Evolutionary conservation across 2,113 vertebrate genomes (phyloP).

Genomic region (Ceyx melanurus): DNA sequence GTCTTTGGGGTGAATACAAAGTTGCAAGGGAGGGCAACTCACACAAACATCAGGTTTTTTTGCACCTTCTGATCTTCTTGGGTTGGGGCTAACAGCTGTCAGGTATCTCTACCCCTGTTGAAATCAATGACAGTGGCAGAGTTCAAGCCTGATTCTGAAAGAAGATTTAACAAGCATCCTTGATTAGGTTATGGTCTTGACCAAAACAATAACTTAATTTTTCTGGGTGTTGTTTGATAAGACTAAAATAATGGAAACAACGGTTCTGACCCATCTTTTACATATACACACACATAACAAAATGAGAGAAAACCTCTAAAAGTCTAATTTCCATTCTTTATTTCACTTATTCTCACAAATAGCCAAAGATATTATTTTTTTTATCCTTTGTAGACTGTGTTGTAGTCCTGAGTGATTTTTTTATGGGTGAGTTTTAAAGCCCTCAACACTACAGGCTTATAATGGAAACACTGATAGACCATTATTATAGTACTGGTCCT

Average conservation of each 20-base stretch:
- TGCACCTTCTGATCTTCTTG: conserved; percentile 16
- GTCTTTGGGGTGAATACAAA: conserved; percentile 24
- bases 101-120: background rate
- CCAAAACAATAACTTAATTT: background rate
- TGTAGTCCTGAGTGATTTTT: conserved; percentile 37
- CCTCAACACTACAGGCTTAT: conserved; percentile 16
- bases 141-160: background rate
- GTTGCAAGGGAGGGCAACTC: background rate
- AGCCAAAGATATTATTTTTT: background rate
- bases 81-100: background rate
- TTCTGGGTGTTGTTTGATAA: background rate
- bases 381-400: background rate
- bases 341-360: conserved; percentile 32
- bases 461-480: conserved; percentile 50
- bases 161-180: background rate
- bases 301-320: background rate
- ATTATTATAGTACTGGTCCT: conserved; percentile 19
- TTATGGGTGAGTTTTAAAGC: conserved; percentile 53
- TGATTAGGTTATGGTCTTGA: background rate
- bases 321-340: background rate
- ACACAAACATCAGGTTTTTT: background rate
- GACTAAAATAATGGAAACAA: background rate
- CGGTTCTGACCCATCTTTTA: background rate
- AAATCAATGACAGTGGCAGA: background rate
- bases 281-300: background rate